Base-by-base conservation (phyloP, 1,140 invertebrate genomes). In the Drosophila malerkotliana region DNA sequence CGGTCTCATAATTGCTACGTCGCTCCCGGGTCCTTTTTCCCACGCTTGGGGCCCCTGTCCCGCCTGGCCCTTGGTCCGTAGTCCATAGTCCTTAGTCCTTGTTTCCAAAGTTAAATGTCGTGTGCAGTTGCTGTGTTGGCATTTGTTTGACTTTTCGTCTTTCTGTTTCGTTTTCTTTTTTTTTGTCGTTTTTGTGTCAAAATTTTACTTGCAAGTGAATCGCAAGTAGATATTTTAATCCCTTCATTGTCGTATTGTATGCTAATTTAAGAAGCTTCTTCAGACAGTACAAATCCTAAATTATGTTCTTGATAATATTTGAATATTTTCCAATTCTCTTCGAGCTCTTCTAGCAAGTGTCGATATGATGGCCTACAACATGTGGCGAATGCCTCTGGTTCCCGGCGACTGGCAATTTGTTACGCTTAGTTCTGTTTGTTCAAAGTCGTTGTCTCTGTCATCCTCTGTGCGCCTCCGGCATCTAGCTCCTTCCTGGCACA, bases 1-100 rank as follows among this genome's bases (percentile, higher is more conserved):
- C 10, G 66, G 49, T 30, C 41, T 53, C 54, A 75, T 79, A 79
- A 79, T 79, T 71, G 77, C 58, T 51, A 41, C 14, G 47, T 47
- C 58, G 37, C 18, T 47, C 54, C 28, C 41, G 41, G 41, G 41
- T 18, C 51, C n/a, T 18, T 12, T 34, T 34, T 10, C 48, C 47
- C 54, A 4, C 21, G 32, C 30, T 21, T 3, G 1, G 1, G 18
- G 18, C 18, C 18, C 18, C 21, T 21, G 21, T 2, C 21, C 21
- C 21, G 18, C 18, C 18, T 18, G 21, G 21, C 21, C 21, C 21
- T 3, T 21, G 21, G 21, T 3, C 21, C 21, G 21, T 21, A 3
- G 3, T 21, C 21, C 21, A 2, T 21, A 21, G 21, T 21, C 21
- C 28, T 8, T 45, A 12, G 14, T 24, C 32, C 39, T 41, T 12